Base-by-base conservation (phyloP, 2,113 vertebrate species). In the Pangasianodon hypophthalmus region DNA sequence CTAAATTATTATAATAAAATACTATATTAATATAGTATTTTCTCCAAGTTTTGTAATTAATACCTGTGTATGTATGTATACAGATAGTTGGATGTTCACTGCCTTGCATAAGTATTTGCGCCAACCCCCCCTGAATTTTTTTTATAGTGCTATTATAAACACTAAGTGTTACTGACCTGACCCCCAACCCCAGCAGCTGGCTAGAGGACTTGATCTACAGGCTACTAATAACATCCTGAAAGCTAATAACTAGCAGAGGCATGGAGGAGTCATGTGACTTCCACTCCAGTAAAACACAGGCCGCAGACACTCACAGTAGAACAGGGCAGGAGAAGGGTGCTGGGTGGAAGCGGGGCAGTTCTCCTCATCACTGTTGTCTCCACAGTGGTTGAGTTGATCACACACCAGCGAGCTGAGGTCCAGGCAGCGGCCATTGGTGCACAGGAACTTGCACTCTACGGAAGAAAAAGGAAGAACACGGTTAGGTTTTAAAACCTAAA, bases 381-480 rank as follows among this genome's bases (percentile, higher is more conserved):
- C 98, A 95, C 98, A 99, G 96, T 99, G 97, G 90, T 99, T 97
- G 95, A 98, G 96, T 94, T 98, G 97, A 96, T 99, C 98, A 96
- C 98, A 99, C 96, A 99, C 97, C 96, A 98, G 93, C 56, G 97
- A 98, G 93, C 97, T 97, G 95, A 97, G 97, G 95, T 97, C 97
- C 95, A 99, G 96, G 95, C 98, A 99, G 95, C 98, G 98, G 94
- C 97, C 98, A 95, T 98, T 99, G 95, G 97, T 96, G 94, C 98
- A 99, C 96, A 96, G 97, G 96, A 99, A 99, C 96, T 97, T 98
- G 97, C 98, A 99, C 97, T 98, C 98, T 99, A 95, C 8, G 21
- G 92, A 96, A 94, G 94, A 92, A 32, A 85, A 56, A 84, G 29
- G 10, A 85, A 50, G 71, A 32, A 64, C 13, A 81, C 50, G 32